Percentiles rank a stretch among this genome's conserved stretches.
These are phyloP conservation scores for Hiodon tergisus DNA, from an alignment of 2,113 vertebrate species.

Conservation along the genomic window DNA sequence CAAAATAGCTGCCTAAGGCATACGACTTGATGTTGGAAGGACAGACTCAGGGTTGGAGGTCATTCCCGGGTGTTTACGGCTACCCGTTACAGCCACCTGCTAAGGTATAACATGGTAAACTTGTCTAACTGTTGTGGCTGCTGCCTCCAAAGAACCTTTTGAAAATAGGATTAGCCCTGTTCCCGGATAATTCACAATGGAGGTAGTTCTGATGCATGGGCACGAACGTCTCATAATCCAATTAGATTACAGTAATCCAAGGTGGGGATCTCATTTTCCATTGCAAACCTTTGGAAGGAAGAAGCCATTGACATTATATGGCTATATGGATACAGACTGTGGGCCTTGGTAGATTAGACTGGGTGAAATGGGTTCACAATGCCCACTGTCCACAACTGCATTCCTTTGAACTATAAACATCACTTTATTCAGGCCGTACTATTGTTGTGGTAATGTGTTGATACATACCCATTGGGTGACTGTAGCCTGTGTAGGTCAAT, in stretches of 20 bases:
- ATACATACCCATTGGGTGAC: too few species aligned
- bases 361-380: neutral
- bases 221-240: neutral
- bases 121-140: slow-evolving; percentile 8
- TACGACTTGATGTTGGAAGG: too few species aligned
- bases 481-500: too few species aligned
- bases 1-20: too few species aligned
- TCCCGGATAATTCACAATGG: neutral
- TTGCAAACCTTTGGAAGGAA: neutral
- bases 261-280: neutral
- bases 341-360: neutral
- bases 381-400: neutral
- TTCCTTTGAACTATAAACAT: neutral
- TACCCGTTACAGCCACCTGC: slow-evolving; percentile 3
- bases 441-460: too few species aligned
- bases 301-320: slow-evolving; percentile 5
- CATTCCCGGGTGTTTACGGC: neutral
- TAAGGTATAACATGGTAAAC: neutral
- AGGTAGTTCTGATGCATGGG: neutral
- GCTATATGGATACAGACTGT: neutral
- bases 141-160: neutral
- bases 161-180: slow-evolving; percentile 3
- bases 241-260: slow-evolving; percentile 12
- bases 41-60: too few species aligned
- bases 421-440: too few species aligned